Evolutionary conservation across 2,113 vertebrate species (phyloP), one percentile per base, ranked within the genome.

Genomic region (Amphiprion ocellaris): DNA sequence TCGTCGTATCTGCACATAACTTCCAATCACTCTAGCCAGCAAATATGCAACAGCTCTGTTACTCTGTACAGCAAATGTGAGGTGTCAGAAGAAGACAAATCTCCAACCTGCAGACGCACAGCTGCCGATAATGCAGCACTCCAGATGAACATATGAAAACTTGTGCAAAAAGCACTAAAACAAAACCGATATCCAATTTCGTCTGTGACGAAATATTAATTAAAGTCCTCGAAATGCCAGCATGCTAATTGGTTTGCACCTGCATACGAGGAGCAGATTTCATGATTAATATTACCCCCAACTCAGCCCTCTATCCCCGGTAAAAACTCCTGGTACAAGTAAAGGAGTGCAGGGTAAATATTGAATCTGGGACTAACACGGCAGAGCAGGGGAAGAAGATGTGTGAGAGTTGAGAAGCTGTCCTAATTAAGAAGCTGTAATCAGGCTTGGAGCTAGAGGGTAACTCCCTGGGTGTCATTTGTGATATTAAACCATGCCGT

Each of bases 351-450:
- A 97, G 96, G 96, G 97, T 98, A 99, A 99, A 99, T 99, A 99
- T 99, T 99, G 97, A 97, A 97, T 97, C 96, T 96, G 95, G 95
- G 96, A 97, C 96, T 98, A 96, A 96, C 96, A 95, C 90, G 93
- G 94, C 55, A 64, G 78, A 95, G 95, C 94, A 94, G 95, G 55
- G 70, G 69, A 75, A 69, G 83, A 56, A 65, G 82, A 87, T 66
- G 87, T 89, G 83, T 69, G 84, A 87, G 88, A 83, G 90, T 86
- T 96, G 96, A 95, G 95, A 96, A 95, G 93, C 95, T 94, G 81
- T 92, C 96, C 97, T 99, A 98, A 99, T 99, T 98, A 99, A 98
- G 96, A 95, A 96, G 95, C 95, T 95, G 95, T 97, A 99, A 99
- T 99, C 97, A 98, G 95, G 95, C 96, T 95, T 92, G 94, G 95